Conservation (phyloP, 2,888 invertebrate genomes). For the Chrysina gloriosa region DNA sequence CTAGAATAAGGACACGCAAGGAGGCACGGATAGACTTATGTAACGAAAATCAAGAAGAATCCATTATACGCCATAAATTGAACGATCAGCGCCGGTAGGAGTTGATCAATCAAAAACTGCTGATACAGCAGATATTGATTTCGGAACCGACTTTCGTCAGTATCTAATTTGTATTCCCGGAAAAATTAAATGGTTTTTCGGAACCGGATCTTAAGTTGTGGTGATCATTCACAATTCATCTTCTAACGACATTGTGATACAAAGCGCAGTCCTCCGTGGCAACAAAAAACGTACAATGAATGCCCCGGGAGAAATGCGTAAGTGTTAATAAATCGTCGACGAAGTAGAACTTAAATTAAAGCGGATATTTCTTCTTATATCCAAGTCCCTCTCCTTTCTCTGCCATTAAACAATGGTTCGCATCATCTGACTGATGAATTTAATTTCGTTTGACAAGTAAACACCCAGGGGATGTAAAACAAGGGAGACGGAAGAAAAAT, state of each 20-base stretch:
- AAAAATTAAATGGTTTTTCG: conserved; percentile 28
- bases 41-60: not conserved
- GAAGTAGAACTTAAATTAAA: conserved; percentile 36
- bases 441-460: conserved; percentile 56
- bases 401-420: conserved; percentile 55
- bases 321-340: conserved; percentile 26
- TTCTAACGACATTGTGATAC: conserved; percentile 38
- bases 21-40: not conserved
- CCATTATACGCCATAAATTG: conserved; percentile 9
- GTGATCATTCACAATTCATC: conserved; percentile 35
- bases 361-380: conserved; percentile 33
- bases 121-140: conserved; percentile 40
- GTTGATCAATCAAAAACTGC: conserved; percentile 42
- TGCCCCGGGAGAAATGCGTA: conserved; percentile 13
- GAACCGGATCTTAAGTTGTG: not conserved
- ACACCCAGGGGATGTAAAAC: conserved; percentile 45
- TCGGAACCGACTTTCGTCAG: conserved; percentile 7
- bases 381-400: conserved; percentile 43
- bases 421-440: conserved; percentile 58
- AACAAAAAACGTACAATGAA: conserved; percentile 35
- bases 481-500: conserved; percentile 46
- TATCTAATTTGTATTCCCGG: conserved; percentile 34
- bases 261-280: not conserved
- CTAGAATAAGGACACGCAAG: no score
- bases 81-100: conserved; percentile 9